A percentile compares a stretch with the other conserved stretches of the same genome.
phyloP scores from a whole-genome alignment of 1,140 invertebrate genomes.

The Euwallacea fornicatus region DNA sequence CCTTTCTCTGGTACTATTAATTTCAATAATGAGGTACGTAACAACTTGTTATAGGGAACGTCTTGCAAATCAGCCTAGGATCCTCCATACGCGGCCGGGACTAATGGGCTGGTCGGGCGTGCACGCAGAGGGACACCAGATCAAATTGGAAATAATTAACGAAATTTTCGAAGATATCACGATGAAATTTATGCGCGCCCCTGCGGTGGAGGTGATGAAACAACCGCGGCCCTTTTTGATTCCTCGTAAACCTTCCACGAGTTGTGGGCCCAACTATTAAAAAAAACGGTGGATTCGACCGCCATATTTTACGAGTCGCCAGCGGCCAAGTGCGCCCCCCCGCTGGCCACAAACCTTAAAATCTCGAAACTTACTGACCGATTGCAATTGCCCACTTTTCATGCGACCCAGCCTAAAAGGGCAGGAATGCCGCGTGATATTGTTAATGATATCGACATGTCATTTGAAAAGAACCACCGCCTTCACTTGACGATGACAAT shows the following conservation, averaged over 20 bases:
- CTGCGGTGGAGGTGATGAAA: slow-evolving; percentile 25
- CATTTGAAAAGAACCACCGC: slow-evolving; percentile 23
- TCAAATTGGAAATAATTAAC: slow-evolving; percentile 3
- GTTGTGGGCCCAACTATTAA: slow-evolving; percentile 24
- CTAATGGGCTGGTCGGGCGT: no score
- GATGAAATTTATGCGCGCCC: slow-evolving; percentile 15
- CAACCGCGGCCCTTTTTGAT: slow-evolving; percentile 22
- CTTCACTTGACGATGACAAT: slow-evolving; percentile 37
- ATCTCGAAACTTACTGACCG: slow-evolving; percentile 13
- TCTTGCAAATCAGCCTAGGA: neutral
- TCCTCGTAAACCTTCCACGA: slow-evolving; percentile 24
- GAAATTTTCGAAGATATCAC: neutral
- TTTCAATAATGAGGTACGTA: slow-evolving; percentile 42
- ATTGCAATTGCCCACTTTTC: slow-evolving; percentile 3
- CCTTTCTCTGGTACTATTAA: slow-evolving; percentile 46
- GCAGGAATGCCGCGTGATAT: slow-evolving; percentile 10
- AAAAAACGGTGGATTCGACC: slow-evolving; percentile 12
- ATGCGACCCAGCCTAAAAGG: slow-evolving; percentile 1
- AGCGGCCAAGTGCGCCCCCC: slow-evolving; percentile 15
- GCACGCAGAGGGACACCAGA: neutral
- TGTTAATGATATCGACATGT: slow-evolving; percentile 38
- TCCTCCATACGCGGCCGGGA: no score
- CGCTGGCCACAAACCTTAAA: slow-evolving; percentile 9
- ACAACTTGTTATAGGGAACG: slow-evolving; percentile 21
- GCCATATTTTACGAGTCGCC: slow-evolving; percentile 23